These are phyloP conservation scores for Caenorhabditis becei DNA, from an alignment of 2,888 invertebrate species.

Conservation along the genomic window DNA sequence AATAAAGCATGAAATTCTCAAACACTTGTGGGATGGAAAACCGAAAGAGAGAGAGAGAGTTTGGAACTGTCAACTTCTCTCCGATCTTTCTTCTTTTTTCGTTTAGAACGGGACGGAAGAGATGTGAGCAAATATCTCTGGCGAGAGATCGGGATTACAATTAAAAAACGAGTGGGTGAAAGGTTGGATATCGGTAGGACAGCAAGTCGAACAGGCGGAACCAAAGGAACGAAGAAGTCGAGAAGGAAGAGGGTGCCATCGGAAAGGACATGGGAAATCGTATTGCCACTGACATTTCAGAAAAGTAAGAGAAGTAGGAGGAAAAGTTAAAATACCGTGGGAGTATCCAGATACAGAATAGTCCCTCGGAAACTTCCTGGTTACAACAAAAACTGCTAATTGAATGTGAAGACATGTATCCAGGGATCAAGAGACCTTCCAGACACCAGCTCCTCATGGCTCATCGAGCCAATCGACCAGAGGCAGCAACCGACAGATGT, in stretches of 20 bases:
- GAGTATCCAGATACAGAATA: too few species aligned
- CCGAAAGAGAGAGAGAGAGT: slow-evolving; percentile 8
- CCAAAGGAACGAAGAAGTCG: neutral
- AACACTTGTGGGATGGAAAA: slow-evolving; percentile 1
- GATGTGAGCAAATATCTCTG: slow-evolving; percentile 43
- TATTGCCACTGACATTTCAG: too few species aligned
- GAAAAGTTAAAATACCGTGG: too few species aligned
- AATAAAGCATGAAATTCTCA: too few species aligned
- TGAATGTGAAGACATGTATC: too few species aligned
- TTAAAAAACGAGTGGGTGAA: slow-evolving; percentile 46
- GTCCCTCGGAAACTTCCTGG: too few species aligned
- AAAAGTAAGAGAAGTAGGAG: too few species aligned
- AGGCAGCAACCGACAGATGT: slow-evolving; percentile 83
- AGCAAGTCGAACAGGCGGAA: slow-evolving; percentile 4
- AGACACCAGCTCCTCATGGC: neutral
- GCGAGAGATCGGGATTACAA: slow-evolving; percentile 44
- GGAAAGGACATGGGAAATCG: too few species aligned
- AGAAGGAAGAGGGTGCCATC: too few species aligned
- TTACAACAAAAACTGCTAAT: too few species aligned
- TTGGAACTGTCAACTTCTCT: slow-evolving; percentile 43
- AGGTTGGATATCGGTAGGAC: slow-evolving; percentile 31
- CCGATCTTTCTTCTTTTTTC: neutral
- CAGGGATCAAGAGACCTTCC: too few species aligned
- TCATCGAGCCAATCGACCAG: neutral
- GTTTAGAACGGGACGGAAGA: slow-evolving; percentile 29